Evolutionary conservation across 2,113 vertebrate species (phyloP).

Genomic region (Ahaetulla prasina): DNA sequence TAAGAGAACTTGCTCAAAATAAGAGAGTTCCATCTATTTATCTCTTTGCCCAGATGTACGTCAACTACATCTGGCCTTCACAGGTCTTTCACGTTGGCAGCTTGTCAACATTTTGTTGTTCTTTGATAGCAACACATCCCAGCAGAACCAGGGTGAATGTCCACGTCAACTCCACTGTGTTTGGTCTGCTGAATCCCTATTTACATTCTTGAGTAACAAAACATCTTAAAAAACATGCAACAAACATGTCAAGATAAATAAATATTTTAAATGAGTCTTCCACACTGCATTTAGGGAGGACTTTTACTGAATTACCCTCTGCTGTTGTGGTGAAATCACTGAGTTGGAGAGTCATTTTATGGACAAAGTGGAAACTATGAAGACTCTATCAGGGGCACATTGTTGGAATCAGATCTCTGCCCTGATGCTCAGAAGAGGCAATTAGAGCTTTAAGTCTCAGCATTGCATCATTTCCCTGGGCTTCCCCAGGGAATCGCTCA

Average conservation of each 20-base stretch:
- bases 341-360: neutral
- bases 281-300: neutral
- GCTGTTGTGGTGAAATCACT: slow-evolving; percentile 14
- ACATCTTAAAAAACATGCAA: neutral
- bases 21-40: slow-evolving; percentile 53
- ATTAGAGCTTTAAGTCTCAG: neutral
- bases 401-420: neutral
- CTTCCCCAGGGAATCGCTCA: neutral
- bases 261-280: slow-evolving; percentile 18
- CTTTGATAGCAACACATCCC: slow-evolving; percentile 54
- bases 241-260: slow-evolving; percentile 23
- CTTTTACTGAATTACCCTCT: neutral
- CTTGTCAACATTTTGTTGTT: slow-evolving; percentile 57
- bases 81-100: slow-evolving; percentile 59
- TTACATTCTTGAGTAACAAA: neutral
- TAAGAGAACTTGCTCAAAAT: slow-evolving; percentile 47
- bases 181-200: slow-evolving; percentile 29
- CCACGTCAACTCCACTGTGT: neutral
- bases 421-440: neutral
- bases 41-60: slow-evolving; percentile 61
- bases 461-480: neutral
- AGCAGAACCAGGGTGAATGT: slow-evolving; percentile 41
- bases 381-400: neutral
- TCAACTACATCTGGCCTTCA: slow-evolving; percentile 44
- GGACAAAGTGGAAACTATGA: neutral